Base-by-base conservation (phyloP, 2,888 invertebrate genomes). In the Heliconius erato region DNA sequence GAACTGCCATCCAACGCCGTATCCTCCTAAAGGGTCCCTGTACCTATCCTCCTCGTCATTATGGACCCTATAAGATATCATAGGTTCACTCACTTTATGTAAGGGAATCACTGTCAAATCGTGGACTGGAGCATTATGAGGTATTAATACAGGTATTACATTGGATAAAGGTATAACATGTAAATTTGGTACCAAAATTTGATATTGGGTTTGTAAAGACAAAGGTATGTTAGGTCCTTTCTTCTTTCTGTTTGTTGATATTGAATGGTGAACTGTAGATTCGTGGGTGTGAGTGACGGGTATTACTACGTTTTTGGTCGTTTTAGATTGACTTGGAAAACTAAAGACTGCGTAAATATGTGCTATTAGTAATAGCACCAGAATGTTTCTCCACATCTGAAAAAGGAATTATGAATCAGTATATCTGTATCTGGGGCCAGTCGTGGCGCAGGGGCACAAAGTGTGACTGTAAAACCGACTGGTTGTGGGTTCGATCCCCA, bases 81-180 rank as follows among this genome's bases (percentile, higher is more conserved):
- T 78, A 14, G 79, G 74, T 32, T 87, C 83, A 19, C 74, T 85
- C 9, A 89, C 87, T 77, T 91, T 91, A 71, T 92, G 93, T 35
- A 95, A 74, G 1, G 95, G 95, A 86, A 95, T 92, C 0, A 95
- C 95, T 0, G 94, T 92, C 68, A 95, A 83, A 81, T 95, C 95
- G 44, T 93, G 94, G 0, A 93, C 83, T 19, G 93, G 92, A 26
- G 94, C 85, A 35, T 88, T 89, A 44, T 89, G 89, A 9, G 89
- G 90, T 44, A 89, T 85, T n/a, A 93, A 88, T 3, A 93, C 86
- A 7, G 93, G 92, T 74, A 94, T 88, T 91, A 91, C 86, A 40
- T 91, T 92, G 1, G 92, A 90, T 0, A 92, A 86, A 0, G 94
- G 94, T 84, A 95, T 89, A 0, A 94, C 92, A 63, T 94, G 95